Conservation (phyloP, 2,797 vertebrate species). For the Halcyon badia region DNA sequence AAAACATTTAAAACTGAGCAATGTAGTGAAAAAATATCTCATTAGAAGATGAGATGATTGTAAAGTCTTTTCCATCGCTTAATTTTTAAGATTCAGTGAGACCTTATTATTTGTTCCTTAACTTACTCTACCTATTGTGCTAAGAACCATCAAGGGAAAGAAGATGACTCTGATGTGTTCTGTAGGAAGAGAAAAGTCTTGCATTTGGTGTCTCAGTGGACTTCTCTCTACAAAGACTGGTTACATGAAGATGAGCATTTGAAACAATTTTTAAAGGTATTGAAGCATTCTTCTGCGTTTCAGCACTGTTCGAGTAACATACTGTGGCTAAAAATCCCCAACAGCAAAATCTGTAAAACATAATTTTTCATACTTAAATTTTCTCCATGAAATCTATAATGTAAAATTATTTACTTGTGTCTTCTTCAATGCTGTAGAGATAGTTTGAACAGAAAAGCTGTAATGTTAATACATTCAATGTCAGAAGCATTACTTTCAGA, state of each 20-base stretch:
- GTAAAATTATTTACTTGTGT: background rate
- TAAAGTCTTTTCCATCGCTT: background rate
- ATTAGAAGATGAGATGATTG: background rate
- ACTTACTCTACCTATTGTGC: conserved; percentile 90
- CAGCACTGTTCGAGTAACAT: background rate
- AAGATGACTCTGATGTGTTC: conserved; percentile 88
- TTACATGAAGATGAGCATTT: conserved; percentile 92
- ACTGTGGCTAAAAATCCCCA: background rate
- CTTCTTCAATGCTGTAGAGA: background rate
- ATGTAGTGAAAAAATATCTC: background rate
- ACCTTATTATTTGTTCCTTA: conserved; percentile 73
- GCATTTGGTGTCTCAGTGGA: conserved; percentile 94
- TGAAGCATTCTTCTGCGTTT: background rate
- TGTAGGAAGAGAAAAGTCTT: conserved; percentile 94
- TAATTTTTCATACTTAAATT: background rate
- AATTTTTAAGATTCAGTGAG: background rate
- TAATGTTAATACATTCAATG: background rate
- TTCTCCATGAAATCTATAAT: background rate
- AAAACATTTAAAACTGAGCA: background rate
- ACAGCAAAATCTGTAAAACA: background rate
- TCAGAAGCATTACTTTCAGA: background rate
- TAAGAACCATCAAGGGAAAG: conserved; percentile 89
- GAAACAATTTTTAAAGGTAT: conserved; percentile 95
- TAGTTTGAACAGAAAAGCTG: background rate
- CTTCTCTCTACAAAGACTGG: conserved; percentile 90